These are phyloP conservation scores for Hydropsyche betteni DNA, from an alignment of 2,888 invertebrate species.

Conservation along the genomic window DNA sequence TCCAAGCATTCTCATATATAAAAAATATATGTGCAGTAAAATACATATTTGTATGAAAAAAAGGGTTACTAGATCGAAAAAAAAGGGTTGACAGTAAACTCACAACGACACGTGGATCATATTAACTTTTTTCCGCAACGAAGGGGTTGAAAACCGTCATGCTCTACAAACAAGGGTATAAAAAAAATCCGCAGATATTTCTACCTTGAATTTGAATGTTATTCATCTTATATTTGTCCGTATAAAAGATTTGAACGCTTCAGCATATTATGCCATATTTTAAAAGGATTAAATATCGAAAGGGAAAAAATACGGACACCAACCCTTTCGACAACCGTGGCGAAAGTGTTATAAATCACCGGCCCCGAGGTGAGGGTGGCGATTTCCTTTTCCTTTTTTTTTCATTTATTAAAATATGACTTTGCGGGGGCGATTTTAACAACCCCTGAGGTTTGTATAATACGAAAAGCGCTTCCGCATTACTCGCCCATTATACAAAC, in stretches of 20 bases:
- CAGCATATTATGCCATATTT: too few relatives aligned
- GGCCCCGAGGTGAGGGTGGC: slow-evolving; percentile 36
- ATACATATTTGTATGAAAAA: slow-evolving; percentile 36
- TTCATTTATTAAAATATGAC: slow-evolving; percentile 44
- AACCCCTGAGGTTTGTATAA: slow-evolving; percentile 33
- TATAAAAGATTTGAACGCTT: too few relatives aligned
- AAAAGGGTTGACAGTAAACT: slow-evolving; percentile 47
- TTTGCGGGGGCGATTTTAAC: slow-evolving; percentile 21
- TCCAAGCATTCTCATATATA: background rate
- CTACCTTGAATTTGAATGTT: too few relatives aligned
- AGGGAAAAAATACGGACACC: slow-evolving; percentile 17
- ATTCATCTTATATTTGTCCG: too few relatives aligned
- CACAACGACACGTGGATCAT: slow-evolving; percentile 47
- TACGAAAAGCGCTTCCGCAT: slow-evolving; percentile 35
- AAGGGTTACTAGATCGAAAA: slow-evolving; percentile 33
- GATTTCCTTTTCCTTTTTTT: slow-evolving; percentile 47
- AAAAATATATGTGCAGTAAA: background rate
- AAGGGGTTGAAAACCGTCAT: slow-evolving; percentile 34
- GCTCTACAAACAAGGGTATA: too few relatives aligned
- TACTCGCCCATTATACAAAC: background rate
- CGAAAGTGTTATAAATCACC: slow-evolving; percentile 51
- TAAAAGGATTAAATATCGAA: too few relatives aligned
- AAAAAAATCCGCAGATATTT: too few relatives aligned
- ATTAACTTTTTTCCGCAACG: slow-evolving; percentile 49
- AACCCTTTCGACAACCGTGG: slow-evolving; percentile 43